Conservation (phyloP, 2,888 invertebrate genomes). For the Andrena hattorfiana region DNA sequence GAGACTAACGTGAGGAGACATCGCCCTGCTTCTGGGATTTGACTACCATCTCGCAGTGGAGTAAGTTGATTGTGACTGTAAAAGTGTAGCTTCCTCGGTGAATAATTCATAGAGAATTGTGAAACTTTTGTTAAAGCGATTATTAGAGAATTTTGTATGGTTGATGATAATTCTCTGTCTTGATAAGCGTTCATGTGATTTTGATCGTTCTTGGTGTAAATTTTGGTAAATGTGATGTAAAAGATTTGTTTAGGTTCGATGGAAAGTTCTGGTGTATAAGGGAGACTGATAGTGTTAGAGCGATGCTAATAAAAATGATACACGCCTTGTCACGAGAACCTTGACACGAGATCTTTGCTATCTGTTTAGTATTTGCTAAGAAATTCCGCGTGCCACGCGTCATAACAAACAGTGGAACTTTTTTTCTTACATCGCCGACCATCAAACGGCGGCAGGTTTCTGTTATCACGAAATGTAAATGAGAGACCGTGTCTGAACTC, state of each 20-base stretch:
- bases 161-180: too few species aligned
- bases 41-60: too few species aligned
- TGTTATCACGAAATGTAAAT: background rate
- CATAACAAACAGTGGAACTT: slow-evolving; percentile 50
- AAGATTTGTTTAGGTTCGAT: background rate
- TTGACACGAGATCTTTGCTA: slow-evolving; percentile 30
- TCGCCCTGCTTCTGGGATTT: background rate
- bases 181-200: too few species aligned
- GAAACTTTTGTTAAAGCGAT: too few species aligned
- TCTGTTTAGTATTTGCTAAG: slow-evolving; percentile 36
- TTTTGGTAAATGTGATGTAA: background rate
- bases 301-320: slow-evolving; percentile 26
- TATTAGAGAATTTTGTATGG: too few species aligned
- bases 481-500: background rate
- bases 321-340: slow-evolving; percentile 9
- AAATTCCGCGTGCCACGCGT: slow-evolving; percentile 39
- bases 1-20: background rate
- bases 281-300: background rate
- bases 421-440: slow-evolving; percentile 24
- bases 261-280: background rate
- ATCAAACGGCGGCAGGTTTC: background rate
- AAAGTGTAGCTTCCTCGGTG: too few species aligned
- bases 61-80: too few species aligned
- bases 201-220: background rate
- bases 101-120: too few species aligned